These are phyloP conservation scores for Phenganax marumi DNA, from an alignment of 92 coral and sea anemone genomes.

Conservation along the genomic window DNA sequence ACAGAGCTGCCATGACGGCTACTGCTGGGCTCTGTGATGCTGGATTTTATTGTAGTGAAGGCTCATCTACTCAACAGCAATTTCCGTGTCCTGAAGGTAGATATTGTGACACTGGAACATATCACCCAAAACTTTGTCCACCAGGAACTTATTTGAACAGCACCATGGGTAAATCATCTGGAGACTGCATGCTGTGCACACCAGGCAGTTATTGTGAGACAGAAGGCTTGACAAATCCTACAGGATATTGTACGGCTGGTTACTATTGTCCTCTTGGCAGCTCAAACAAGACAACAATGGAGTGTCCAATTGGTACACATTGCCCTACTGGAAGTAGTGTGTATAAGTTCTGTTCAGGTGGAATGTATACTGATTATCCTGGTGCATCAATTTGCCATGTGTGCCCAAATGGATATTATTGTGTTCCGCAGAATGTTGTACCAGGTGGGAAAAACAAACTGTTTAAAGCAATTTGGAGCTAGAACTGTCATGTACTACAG, in stretches of 20 bases:
- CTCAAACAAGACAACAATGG: conserved; percentile 65
- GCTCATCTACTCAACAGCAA: conserved; percentile 69
- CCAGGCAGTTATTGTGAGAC: conserved; percentile 89
- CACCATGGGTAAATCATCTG: conserved; percentile 63
- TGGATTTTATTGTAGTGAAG: conserved; percentile 78
- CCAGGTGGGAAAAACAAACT: conserved; percentile 48
- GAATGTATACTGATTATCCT: conserved; percentile 66
- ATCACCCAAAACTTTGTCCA: conserved; percentile 78
- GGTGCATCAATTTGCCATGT: conserved; percentile 58
- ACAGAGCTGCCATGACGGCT: conserved; percentile 72
- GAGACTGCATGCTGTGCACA: conserved; percentile 68
- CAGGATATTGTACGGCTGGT: conserved; percentile 71
- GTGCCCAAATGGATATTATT: conserved; percentile 80
- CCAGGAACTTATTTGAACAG: conserved; percentile 79
- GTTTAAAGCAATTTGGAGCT: background rate
- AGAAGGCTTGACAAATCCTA: conserved; percentile 72
- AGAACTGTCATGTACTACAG: background rate
- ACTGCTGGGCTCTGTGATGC: conserved; percentile 84
- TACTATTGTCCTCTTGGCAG: conserved; percentile 81
- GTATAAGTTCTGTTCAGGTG: conserved; percentile 67
- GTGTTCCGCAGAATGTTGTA: conserved; percentile 60
- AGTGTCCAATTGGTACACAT: conserved; percentile 74
- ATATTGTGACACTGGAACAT: conserved; percentile 72
- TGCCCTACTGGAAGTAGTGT: conserved; percentile 76
- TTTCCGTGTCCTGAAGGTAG: conserved; percentile 74